Conservation (phyloP, 2,797 vertebrate genomes). For the Manis crassicaudata region DNA sequence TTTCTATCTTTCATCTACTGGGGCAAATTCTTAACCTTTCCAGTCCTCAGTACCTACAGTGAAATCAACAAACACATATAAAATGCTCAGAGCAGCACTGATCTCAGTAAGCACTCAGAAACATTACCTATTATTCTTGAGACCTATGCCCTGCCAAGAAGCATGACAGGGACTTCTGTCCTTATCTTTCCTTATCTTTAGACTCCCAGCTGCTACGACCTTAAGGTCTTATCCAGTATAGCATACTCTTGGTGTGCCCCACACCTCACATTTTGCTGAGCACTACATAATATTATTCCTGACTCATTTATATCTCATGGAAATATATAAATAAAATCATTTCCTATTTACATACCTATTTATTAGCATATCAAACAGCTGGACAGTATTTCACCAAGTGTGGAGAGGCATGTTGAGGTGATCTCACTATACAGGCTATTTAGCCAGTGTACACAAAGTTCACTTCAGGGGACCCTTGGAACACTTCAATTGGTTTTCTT, state of each 20-base stretch:
- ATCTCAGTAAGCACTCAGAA: neutral
- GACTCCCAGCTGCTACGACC: neutral
- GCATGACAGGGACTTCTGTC: neutral
- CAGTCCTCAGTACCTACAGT: neutral
- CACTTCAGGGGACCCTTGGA: neutral
- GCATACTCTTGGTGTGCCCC: neutral
- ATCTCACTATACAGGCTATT: neutral
- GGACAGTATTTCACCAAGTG: neutral
- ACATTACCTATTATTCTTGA: neutral
- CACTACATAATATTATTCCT: neutral
- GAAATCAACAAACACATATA: neutral
- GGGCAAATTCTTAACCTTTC: neutral
- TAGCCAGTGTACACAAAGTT: neutral
- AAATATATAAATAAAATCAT: neutral
- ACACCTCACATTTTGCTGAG: neutral
- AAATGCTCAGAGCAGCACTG: neutral
- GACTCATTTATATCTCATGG: neutral
- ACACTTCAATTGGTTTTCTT: neutral
- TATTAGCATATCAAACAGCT: neutral
- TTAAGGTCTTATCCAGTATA: neutral
- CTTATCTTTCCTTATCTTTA: neutral
- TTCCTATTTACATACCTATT: neutral
- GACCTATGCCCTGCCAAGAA: neutral
- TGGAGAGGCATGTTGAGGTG: neutral
- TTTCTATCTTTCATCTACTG: neutral